phyloP scores from a whole-genome alignment of 2,113 vertebrate species.

The Puntigrus tetrazona region DNA sequence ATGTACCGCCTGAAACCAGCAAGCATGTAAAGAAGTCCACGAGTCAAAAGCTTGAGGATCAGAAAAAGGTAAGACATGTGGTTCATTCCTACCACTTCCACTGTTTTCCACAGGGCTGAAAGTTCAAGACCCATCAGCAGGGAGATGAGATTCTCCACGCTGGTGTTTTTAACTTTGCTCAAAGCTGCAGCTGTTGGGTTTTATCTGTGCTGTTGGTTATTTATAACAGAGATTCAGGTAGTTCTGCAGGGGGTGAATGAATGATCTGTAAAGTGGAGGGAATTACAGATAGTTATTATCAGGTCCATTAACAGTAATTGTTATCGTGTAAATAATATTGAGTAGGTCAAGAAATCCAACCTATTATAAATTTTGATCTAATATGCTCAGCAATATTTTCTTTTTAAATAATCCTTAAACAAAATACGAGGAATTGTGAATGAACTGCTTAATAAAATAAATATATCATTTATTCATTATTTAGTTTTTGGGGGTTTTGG shows the following conservation, averaged over 20 bases:
- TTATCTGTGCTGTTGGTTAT: neutral
- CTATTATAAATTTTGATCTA: no score
- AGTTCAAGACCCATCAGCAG: neutral
- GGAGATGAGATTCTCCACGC: neutral
- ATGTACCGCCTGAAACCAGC: constrained; percentile 90
- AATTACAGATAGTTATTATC: neutral
- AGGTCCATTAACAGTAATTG: neutral
- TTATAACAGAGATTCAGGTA: neutral
- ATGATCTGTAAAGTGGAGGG: neutral
- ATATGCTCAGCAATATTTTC: no score
- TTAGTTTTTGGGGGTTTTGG: neutral
- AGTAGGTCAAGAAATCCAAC: neutral
- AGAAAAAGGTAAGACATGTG: constrained; percentile 89
- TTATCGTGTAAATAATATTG: neutral
- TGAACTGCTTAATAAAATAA: neutral
- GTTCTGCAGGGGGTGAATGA: neutral
- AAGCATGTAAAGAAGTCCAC: constrained; percentile 95
- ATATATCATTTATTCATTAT: neutral
- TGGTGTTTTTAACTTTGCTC: neutral
- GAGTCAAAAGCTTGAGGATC: constrained; percentile 97
- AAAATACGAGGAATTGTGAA: neutral
- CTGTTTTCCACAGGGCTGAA: neutral
- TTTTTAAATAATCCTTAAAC: no score
- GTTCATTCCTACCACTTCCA: neutral
- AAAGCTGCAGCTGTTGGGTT: neutral